These are phyloP conservation scores for Danio kyathit DNA, from an alignment of 2,797 vertebrate genomes.

Conservation along the genomic window DNA sequence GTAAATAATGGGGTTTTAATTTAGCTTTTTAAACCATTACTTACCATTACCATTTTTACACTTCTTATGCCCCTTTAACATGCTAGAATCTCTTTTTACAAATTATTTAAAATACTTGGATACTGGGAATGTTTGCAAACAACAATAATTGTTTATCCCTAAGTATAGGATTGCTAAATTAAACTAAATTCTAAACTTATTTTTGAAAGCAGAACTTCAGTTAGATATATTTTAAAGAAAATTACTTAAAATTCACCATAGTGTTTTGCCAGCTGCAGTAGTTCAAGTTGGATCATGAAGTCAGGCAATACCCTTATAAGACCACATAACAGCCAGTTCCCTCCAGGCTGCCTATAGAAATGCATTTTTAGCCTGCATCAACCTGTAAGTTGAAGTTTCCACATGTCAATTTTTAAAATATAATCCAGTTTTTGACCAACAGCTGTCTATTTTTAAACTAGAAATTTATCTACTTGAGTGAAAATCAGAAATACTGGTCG, in stretches of 20 bases:
- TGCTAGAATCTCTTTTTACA: too few species aligned
- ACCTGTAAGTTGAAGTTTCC: slow-evolving; percentile 47
- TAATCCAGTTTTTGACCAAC: slow-evolving; percentile 46
- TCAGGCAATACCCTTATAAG: slow-evolving; percentile 31
- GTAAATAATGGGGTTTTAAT: too few species aligned
- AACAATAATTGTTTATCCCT: too few species aligned
- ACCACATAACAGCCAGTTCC: slow-evolving; percentile 25
- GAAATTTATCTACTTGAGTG: slow-evolving; percentile 14
- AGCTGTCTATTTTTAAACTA: slow-evolving; percentile 33
- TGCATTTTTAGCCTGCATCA: slow-evolving; percentile 57
- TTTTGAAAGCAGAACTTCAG: slow-evolving; percentile 21
- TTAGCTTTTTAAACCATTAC: too few species aligned
- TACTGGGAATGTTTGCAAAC: too few species aligned
- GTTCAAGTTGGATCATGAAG: slow-evolving; percentile 47
- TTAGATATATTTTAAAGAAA: slow-evolving; percentile 48
- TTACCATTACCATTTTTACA: too few species aligned
- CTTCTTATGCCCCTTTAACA: too few species aligned
- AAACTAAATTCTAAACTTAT: neutral
- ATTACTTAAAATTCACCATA: slow-evolving; percentile 15
- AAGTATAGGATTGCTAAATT: neutral
- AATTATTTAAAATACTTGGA: too few species aligned
- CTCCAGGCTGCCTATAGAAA: slow-evolving; percentile 54
- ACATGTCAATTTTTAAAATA: slow-evolving; percentile 16
- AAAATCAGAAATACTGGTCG: slow-evolving; percentile 61
- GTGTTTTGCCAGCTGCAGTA: slow-evolving; percentile 15